A percentile compares a stretch with the other conserved stretches of the same genome.
phyloP scores from a whole-genome alignment of 2,113 vertebrate species.

The Colius striatus region DNA sequence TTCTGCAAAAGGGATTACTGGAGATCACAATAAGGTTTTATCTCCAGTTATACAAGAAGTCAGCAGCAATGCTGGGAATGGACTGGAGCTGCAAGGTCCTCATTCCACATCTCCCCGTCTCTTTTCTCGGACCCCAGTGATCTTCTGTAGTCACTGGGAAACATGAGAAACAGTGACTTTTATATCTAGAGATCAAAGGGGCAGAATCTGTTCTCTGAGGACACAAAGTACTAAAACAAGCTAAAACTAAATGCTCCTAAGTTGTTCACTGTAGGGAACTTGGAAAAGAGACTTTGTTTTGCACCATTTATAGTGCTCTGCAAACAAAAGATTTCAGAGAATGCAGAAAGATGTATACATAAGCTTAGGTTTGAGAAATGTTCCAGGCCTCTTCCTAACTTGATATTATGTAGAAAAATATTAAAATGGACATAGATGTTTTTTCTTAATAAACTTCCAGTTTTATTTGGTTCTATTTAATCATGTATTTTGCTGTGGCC shows the following conservation, averaged over 20 bases:
- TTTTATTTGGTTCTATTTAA: slow-evolving; percentile 28
- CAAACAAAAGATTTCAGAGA: background rate
- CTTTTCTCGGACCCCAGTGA: background rate
- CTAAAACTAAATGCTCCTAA: slow-evolving; percentile 25
- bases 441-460: background rate
- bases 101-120: background rate
- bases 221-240: background rate
- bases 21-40: background rate
- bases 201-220: slow-evolving; percentile 15
- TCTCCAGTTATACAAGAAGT: background rate
- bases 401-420: background rate
- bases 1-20: background rate
- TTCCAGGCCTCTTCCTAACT: background rate
- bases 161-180: slow-evolving; percentile 11
- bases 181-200: slow-evolving; percentile 44
- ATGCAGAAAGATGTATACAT: background rate
- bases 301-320: background rate
- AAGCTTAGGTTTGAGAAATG: background rate
- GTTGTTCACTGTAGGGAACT: slow-evolving; percentile 32
- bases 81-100: background rate
- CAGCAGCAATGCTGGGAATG: background rate
- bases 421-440: background rate
- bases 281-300: slow-evolving; percentile 39
- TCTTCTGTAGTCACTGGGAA: background rate
- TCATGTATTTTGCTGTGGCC: background rate